phyloP scores from a whole-genome alignment of 2,797 vertebrate genomes.

The Sebastes cheni region DNA sequence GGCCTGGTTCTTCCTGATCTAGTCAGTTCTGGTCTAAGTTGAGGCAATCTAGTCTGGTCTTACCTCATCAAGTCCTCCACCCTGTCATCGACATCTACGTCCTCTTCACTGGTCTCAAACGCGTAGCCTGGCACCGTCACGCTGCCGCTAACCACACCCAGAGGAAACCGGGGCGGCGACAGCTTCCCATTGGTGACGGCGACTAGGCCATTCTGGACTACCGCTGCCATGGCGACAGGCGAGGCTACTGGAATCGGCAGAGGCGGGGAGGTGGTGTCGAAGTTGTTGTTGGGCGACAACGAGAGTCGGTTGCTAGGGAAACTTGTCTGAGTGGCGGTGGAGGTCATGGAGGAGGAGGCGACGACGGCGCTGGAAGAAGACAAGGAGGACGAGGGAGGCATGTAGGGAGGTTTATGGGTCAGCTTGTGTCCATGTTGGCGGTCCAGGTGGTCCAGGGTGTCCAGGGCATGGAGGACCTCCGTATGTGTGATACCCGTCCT shows the following conservation, averaged over 20 bases:
- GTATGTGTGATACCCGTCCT: constrained; percentile 94
- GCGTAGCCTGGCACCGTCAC: constrained; percentile 80
- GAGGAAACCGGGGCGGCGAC: constrained; percentile 91
- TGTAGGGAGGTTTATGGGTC: constrained; percentile 84
- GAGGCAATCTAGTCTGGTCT: constrained; percentile 21
- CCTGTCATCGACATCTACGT: constrained; percentile 96
- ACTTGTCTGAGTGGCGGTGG: constrained; percentile 91
- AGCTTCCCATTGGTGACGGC: constrained; percentile 92
- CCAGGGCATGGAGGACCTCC: constrained; percentile 95
- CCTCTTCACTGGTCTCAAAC: constrained; percentile 93
- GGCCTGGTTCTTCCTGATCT: background rate
- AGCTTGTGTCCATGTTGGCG: constrained; percentile 92
- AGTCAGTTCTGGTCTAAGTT: background rate
- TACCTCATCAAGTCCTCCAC: constrained; percentile 99
- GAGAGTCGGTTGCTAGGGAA: constrained; percentile 88
- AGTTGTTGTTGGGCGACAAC: constrained; percentile 90
- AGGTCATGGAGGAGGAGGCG: constrained; percentile 86
- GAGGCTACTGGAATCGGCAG: constrained; percentile 81
- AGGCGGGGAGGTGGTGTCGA: constrained; percentile 86
- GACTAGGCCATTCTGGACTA: constrained; percentile 88
- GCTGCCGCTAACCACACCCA: constrained; percentile 81
- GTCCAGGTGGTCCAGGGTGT: constrained; percentile 95
- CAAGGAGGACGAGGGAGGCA: constrained; percentile 58
- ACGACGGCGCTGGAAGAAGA: constrained; percentile 49
- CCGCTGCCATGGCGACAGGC: constrained; percentile 66